phyloP scores from a whole-genome alignment of 2,113 vertebrate genomes.

The Onychostruthus taczanowskii region DNA sequence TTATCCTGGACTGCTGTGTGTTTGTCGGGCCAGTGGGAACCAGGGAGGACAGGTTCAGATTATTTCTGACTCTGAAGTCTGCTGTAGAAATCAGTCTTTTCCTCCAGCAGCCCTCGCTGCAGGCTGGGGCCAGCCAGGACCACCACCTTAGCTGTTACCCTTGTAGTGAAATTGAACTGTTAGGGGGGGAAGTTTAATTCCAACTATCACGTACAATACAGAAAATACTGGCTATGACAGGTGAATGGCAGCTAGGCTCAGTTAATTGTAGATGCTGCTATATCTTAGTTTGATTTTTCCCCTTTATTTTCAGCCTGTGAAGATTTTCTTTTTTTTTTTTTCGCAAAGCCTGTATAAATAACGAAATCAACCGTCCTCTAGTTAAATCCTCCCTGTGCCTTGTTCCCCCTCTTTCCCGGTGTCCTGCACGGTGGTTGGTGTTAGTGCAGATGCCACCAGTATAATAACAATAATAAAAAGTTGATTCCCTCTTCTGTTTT shows the following conservation, averaged over 20 bases:
- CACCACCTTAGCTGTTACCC: neutral
- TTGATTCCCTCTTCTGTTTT: slow-evolving; percentile 48
- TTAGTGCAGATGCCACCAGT: neutral
- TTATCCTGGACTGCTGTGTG: neutral
- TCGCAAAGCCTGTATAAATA: neutral
- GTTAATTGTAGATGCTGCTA: neutral
- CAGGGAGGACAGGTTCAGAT: neutral
- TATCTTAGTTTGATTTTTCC: neutral
- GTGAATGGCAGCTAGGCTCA: neutral
- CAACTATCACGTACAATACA: neutral
- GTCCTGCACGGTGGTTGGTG: neutral
- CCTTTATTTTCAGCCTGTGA: neutral
- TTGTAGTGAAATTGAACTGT: neutral
- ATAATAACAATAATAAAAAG: slow-evolving; percentile 28
- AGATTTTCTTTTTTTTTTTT: neutral
- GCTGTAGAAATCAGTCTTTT: neutral
- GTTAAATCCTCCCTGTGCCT: neutral
- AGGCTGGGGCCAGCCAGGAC: neutral
- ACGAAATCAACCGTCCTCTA: neutral
- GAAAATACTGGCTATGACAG: neutral
- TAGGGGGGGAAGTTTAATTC: neutral
- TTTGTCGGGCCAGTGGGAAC: fast-evolving
- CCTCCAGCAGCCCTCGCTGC: neutral
- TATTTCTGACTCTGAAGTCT: neutral
- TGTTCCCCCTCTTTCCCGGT: neutral